phyloP scores from a whole-genome alignment of 2,888 invertebrate species.

The Drosophila pseudotakahashii region DNA sequence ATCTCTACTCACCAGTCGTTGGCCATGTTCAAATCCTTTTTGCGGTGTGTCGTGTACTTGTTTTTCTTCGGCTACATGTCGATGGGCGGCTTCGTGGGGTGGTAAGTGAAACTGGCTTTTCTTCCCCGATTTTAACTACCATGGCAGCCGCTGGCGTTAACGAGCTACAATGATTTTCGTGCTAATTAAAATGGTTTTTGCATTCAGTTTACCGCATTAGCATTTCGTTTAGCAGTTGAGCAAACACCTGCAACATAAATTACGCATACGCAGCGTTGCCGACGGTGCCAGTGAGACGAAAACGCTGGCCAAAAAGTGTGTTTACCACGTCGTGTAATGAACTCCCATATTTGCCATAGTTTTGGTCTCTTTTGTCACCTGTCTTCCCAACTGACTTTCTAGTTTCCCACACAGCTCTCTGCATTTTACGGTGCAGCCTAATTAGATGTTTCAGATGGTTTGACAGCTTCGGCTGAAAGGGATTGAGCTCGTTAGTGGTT shows the following conservation, averaged over 20 bases:
- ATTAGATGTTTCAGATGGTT: conserved; percentile 69
- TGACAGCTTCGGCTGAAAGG: conserved; percentile 49
- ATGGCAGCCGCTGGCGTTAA: conserved; percentile 58
- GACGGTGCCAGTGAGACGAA: conserved; percentile 38
- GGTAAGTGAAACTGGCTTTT: conserved; percentile 40
- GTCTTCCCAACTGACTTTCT: neutral
- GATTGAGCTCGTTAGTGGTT: conserved; percentile 67
- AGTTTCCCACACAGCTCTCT: neutral
- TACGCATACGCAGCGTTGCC: conserved; percentile 68
- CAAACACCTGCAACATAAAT: conserved; percentile 76
- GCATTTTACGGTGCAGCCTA: conserved; percentile 54
- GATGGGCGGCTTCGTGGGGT: conserved; percentile 17
- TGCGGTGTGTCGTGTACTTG: conserved; percentile 34
- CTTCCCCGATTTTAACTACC: conserved; percentile 8
- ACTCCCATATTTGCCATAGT: conserved; percentile 46
- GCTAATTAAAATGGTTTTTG: conserved; percentile 82
- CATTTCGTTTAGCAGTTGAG: conserved; percentile 76
- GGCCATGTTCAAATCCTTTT: conserved; percentile 36
- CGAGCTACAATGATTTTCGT: conserved; percentile 79
- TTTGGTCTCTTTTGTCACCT: conserved; percentile 36
- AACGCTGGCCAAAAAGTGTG: conserved; percentile 56
- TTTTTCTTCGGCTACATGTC: conserved; percentile 44
- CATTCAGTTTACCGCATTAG: conserved; percentile 80
- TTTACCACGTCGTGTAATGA: conserved; percentile 70
- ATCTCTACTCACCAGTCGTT: conserved; percentile 2